These are phyloP conservation scores for Rhynchopsitta pachyrhyncha DNA, from an alignment of 2,113 vertebrate species.

Conservation along the genomic window DNA sequence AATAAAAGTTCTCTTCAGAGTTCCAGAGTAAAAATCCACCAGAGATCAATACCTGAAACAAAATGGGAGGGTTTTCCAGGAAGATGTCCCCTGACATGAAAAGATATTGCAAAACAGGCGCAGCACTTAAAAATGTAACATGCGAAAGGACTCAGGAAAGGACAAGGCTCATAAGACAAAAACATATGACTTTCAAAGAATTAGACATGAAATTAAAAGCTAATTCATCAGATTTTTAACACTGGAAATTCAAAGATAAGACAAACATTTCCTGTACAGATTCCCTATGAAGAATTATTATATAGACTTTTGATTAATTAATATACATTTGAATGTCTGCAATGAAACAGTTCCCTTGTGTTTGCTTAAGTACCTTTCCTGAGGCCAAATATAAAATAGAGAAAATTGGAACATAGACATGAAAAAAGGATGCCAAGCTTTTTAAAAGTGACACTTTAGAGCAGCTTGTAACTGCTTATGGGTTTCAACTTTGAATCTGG, in stretches of 20 bases:
- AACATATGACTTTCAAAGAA: not conserved
- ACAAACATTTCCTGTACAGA: not conserved
- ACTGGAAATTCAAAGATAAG: not conserved
- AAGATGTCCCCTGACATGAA: not conserved
- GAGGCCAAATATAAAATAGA: not conserved
- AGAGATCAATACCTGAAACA: not conserved
- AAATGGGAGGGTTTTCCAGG: not conserved
- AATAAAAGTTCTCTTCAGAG: not conserved
- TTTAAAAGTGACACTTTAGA: not conserved
- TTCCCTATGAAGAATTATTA: not conserved
- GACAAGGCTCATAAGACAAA: not conserved
- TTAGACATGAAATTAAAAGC: not conserved
- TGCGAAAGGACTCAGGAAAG: not conserved
- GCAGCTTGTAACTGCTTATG: not conserved
- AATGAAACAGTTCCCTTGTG: not conserved
- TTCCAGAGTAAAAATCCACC: not conserved
- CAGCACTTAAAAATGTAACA: not conserved
- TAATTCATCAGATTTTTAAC: not conserved
- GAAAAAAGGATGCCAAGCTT: not conserved
- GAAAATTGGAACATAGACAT: not conserved
- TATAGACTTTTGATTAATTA: slow-evolving; percentile 1
- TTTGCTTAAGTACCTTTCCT: not conserved
- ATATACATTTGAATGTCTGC: not conserved
- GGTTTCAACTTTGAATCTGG: not conserved
- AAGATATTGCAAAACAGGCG: not conserved